Base-by-base conservation (phyloP, 1,140 invertebrate species). In the Myzus persicae region DNA sequence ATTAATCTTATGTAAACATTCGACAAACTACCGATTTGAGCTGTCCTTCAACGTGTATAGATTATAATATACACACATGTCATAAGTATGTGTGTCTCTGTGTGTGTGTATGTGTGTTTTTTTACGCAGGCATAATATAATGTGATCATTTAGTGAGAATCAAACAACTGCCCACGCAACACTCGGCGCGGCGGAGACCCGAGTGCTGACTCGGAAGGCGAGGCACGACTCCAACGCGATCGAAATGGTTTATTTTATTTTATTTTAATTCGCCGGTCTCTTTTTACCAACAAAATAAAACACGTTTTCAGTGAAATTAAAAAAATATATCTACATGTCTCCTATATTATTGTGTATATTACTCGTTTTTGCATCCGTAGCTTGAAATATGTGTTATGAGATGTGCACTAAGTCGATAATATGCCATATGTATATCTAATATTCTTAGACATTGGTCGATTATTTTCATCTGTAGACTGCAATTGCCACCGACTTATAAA, bases 1-100 rank as follows among this genome's bases (percentile, higher is more conserved):
- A 90, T 90, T 90, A 90, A 90, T 90, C 88, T 59, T 90, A 31
- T 90, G 89, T 90, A 90, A 90, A 90, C 89, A 90, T 85, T 85
- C 84, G 84, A 85, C 89, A 67, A 76, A 88, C 87, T 44, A 48
- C 44, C 87, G 87, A 88, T 48, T 88, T 36, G 87, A 88, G 46
- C 87, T 40, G 44, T 88, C 44, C 87, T 88, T 48, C 87, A 36
- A 88, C 44, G 87, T 88, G 87, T 88, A 40, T 46, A 40, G 38
- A 76, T 76, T 84, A 84, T 84, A 40, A 84, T 84, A 40, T 84
- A 84, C 40, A 84, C 82, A 84, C 82, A n/a, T 76, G 18, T 76
- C 36, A 20, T 76, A 76, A 82, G 20, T 24, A 22, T 11, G 40
- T 85, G 82, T 84, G 20, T 24, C 22, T 11, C 24, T 85, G 82